Evolutionary conservation across 2,113 vertebrate genomes (phyloP), one percentile per base, ranked within the genome.

Genomic region (Lota lota): DNA sequence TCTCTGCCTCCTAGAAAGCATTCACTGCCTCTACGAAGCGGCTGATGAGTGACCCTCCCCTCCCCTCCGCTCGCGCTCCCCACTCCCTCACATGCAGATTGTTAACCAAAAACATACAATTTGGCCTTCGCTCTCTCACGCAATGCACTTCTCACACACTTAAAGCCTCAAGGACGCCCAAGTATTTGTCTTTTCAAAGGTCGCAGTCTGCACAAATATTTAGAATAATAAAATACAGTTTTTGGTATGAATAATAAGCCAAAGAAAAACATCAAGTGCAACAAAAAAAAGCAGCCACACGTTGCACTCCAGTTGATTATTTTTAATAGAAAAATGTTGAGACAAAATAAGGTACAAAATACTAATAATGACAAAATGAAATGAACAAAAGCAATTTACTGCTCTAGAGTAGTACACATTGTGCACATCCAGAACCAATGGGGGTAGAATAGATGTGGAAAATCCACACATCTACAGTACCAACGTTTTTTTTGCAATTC

Each of bases 321-420:
- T 92, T 83, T 91, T 89, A 88, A 83, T 90, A 89, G 62, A 89
- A 91, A 82, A 89, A 89, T 83, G 69, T 85, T 92, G 89, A 91
- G 79, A 83, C 83, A 85, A 88, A 84, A 89, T 90, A 90, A 87
- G 83, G 84, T 63, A 47, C 61, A 21, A 61, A 56, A 16, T 17
- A 72, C 77, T 77, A 73, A 78, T 70, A 84, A 80, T 79, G 71
- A 87, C 69, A 65, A 86, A 82, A 79, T 28, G 83, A 86, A 81
- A 87, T 85, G 82, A 75, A 60, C 74, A 83, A 78, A 86, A 86
- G 79, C 70, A 57, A 74, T 80, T 72, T 71, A 72, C 73, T 79
- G 75, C 68, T 71, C 51, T 63, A 64, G 66, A 81, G 80, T 66
- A 76, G 53, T 64, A 61, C 12, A 53, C 19, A 36, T 7, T 57